Percentiles rank a stretch among this genome's conserved stretches.
phyloP scores from a whole-genome alignment of 2,113 vertebrate species.

The Megaleporinus macrocephalus region DNA sequence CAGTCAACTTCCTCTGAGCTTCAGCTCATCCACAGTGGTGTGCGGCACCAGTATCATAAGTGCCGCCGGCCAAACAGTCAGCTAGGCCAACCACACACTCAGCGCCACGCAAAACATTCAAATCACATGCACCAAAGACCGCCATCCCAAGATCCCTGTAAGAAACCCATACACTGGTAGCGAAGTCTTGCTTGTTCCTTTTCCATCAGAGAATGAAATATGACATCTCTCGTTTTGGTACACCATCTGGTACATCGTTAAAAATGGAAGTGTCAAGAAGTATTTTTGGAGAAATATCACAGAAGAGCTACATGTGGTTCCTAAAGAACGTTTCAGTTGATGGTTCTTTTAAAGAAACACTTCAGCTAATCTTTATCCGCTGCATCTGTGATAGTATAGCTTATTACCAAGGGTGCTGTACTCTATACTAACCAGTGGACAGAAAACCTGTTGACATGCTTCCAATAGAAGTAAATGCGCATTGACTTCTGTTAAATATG shows the following conservation, averaged over 20 bases:
- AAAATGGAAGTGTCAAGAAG: not conserved
- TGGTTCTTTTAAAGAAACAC: not conserved
- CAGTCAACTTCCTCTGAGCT: not conserved
- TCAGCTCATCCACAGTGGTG: conserved; percentile 20
- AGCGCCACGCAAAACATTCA: conserved; percentile 21
- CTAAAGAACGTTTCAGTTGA: not conserved
- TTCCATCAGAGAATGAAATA: conserved; percentile 55
- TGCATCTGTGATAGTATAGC: not conserved
- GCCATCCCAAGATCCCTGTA: conserved; percentile 1
- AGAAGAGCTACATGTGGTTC: not conserved
- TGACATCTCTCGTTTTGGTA: conserved; percentile 38
- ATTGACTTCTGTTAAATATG: not conserved
- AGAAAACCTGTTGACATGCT: not conserved
- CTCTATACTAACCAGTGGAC: not conserved
- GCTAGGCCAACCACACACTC: conserved; percentile 20
- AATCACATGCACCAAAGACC: conserved; percentile 72
- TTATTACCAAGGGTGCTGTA: not conserved
- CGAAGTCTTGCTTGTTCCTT: conserved; percentile 55
- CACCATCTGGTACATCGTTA: conserved; percentile 34
- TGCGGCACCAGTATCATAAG: conserved; percentile 37
- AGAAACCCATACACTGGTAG: conserved; percentile 37
- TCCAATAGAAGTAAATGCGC: not conserved
- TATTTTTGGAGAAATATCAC: not conserved
- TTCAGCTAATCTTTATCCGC: not conserved
- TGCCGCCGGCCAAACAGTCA: conserved; percentile 13